These are phyloP conservation scores for Zaprionus davidi DNA, from an alignment of 1,140 invertebrate genomes.

Conservation along the genomic window DNA sequence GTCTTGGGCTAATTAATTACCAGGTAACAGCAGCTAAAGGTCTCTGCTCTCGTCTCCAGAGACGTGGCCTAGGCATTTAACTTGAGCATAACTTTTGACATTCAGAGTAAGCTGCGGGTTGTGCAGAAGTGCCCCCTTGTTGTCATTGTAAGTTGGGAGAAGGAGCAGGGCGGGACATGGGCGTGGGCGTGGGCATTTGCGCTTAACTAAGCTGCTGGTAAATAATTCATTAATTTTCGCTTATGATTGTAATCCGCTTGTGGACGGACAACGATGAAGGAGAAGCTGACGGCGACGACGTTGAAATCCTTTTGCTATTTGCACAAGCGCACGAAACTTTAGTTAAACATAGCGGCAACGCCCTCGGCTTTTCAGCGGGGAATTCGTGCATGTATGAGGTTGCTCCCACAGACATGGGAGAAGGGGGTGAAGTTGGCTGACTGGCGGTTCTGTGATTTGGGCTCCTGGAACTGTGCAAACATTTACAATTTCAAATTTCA, in stretches of 20 bases:
- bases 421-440: slow-evolving; percentile 16
- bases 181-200: slow-evolving; percentile 20
- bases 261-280: slow-evolving; percentile 39
- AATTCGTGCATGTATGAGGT: not conserved
- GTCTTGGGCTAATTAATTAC: slow-evolving; percentile 65
- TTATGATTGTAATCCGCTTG: slow-evolving; percentile 72
- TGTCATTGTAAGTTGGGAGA: slow-evolving; percentile 16
- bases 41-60: slow-evolving; percentile 8
- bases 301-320: slow-evolving; percentile 67
- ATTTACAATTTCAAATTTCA: slow-evolving; percentile 76
- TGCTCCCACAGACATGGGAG: not conserved
- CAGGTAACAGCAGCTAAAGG: slow-evolving; percentile 53
- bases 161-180: not conserved
- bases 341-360: slow-evolving; percentile 66
- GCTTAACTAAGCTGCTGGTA: slow-evolving; percentile 65
- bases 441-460: slow-evolving; percentile 49
- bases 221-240: slow-evolving; percentile 72
- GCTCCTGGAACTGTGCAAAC: slow-evolving; percentile 63
- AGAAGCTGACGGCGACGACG: slow-evolving; percentile 46
- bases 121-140: not conserved
- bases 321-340: slow-evolving; percentile 72
- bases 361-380: slow-evolving; percentile 42
- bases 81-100: slow-evolving; percentile 60
- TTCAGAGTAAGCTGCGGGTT: slow-evolving; percentile 16
- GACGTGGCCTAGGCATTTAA: slow-evolving; percentile 43